Percentiles rank a stretch among this genome's conserved stretches.
Conservation (phyloP, 2,797 vertebrate species). For the Coreius guichenoti region DNA sequence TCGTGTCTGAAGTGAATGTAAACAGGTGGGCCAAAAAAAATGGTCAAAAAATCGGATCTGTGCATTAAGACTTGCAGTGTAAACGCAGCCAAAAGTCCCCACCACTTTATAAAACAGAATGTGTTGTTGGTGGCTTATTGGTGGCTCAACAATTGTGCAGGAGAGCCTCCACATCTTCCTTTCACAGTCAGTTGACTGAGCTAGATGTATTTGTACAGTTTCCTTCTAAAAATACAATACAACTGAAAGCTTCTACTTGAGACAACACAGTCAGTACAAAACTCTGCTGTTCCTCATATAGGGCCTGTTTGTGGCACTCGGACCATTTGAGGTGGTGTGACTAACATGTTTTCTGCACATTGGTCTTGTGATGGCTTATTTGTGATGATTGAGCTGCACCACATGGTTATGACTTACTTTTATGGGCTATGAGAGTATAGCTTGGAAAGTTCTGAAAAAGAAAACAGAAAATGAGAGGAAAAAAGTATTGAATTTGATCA, state of each 20-base stretch:
- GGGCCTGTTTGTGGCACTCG: neutral
- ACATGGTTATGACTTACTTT: slow-evolving; percentile 41
- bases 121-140: neutral
- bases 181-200: neutral
- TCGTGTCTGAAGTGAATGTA: too few species aligned
- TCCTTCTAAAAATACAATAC: slow-evolving; percentile 2
- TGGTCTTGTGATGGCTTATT: slow-evolving; percentile 13
- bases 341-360: slow-evolving; percentile 43
- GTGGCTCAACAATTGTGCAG: neutral
- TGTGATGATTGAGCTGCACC: slow-evolving; percentile 28
- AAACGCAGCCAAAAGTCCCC: neutral
- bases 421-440: slow-evolving; percentile 19
- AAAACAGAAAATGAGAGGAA: neutral
- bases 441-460: slow-evolving; percentile 22
- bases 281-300: neutral
- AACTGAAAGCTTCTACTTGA: neutral
- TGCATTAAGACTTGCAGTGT: too few species aligned
- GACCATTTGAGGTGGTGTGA: neutral
- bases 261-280: neutral
- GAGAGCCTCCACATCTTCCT: neutral
- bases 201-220: neutral
- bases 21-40: too few species aligned
- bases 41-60: too few species aligned
- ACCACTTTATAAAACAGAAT: neutral
- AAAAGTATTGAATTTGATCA: slow-evolving; percentile 22